phyloP scores from a whole-genome alignment of 2,113 vertebrate species.

The Physeter macrocephalus region DNA sequence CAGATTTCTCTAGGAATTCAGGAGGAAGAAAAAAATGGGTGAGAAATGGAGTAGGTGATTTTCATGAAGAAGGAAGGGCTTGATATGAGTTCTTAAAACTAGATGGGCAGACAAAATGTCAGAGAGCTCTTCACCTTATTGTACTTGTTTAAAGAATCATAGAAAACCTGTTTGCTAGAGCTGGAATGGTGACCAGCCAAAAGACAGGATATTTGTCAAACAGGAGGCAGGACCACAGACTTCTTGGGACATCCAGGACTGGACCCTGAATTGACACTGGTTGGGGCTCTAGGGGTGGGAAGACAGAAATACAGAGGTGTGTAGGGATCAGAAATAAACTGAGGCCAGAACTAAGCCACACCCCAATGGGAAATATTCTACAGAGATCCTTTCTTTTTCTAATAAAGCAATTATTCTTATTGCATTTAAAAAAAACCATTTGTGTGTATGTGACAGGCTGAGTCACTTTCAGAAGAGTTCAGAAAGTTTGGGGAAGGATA shows the following conservation, averaged over 20 bases:
- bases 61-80: not conserved
- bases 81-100: not conserved
- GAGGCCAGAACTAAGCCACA: not conserved
- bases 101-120: not conserved
- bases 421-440: not conserved
- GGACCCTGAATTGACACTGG: not conserved
- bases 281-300: not conserved
- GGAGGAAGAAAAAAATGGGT: not conserved
- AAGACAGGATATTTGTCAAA: not conserved
- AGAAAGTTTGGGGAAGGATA: too few relatives aligned
- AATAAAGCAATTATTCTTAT: not conserved
- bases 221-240: not conserved
- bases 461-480: not conserved
- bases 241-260: not conserved
- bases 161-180: not conserved
- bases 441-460: not conserved
- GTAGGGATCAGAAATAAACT: not conserved
- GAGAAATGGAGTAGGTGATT: not conserved
- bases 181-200: not conserved
- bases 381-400: not conserved
- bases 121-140: not conserved
- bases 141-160: not conserved
- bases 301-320: not conserved
- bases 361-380: not conserved
- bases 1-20: not conserved